Evolutionary conservation across 1,140 invertebrate genomes (phyloP).

Genomic region (Drosophila asahinai): DNA sequence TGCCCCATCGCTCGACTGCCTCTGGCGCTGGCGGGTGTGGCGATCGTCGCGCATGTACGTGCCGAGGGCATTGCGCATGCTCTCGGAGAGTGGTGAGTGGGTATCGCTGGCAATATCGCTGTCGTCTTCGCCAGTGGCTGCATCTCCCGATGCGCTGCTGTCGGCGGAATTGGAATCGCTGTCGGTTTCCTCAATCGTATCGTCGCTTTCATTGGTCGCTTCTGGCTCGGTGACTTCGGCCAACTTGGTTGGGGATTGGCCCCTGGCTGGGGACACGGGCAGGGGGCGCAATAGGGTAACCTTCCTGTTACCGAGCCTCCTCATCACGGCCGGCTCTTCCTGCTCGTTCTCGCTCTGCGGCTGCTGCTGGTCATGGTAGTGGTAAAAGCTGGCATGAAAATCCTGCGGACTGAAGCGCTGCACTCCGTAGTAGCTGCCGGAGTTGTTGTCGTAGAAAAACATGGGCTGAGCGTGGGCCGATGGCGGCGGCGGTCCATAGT

Average conservation of each 20-base stretch:
- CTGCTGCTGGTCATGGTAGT: constrained; percentile 11
- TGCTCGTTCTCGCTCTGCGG: neutral
- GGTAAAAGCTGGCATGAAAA: constrained; percentile 43
- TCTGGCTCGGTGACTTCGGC: constrained; percentile 13
- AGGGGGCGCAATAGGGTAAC: constrained; percentile 52
- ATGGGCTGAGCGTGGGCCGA: constrained; percentile 37
- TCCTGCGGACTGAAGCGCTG: constrained; percentile 50
- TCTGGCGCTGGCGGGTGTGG: constrained; percentile 59
- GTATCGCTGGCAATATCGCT: constrained; percentile 1
- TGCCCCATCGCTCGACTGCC: constrained; percentile 18
- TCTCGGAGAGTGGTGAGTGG: constrained; percentile 45
- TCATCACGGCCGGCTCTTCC: constrained; percentile 8
- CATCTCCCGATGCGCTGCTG: constrained; percentile 10
- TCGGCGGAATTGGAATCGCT: neutral
- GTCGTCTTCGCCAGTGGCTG: constrained; percentile 17
- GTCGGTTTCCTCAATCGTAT: neutral
- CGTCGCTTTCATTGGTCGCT: constrained; percentile 23
- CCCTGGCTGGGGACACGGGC: constrained; percentile 8
- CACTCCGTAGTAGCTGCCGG: constrained; percentile 63
- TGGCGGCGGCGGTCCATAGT: constrained; percentile 13
- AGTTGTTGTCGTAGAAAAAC: constrained; percentile 61
- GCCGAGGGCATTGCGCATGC: constrained; percentile 65
- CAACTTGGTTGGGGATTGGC: neutral
- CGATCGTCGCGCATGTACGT: constrained; percentile 70
- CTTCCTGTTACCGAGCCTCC: constrained; percentile 46